Base-by-base conservation (phyloP, 2,797 vertebrate genomes). In the Characodon lateralis region DNA sequence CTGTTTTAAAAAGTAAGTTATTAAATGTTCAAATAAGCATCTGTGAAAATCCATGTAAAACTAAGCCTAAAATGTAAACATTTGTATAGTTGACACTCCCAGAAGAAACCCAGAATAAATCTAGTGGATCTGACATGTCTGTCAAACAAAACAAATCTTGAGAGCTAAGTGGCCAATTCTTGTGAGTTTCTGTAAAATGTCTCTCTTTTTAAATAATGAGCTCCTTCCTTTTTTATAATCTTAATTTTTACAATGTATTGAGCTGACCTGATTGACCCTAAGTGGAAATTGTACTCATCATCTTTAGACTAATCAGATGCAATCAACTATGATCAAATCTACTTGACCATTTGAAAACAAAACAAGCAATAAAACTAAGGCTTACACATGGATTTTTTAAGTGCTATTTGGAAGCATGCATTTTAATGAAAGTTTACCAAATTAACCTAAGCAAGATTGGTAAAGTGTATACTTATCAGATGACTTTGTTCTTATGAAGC, bases 191-290 rank as follows among this genome's bases (percentile, higher is more conserved):
- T 39, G 8, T 12, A 1, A 61, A 61, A 41, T 65, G 8, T 39
- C 9, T 68, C 39, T 68, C 55, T n/a, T 9, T 69, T 69, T 43
- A 69, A 46, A 46, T 43, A 69, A 69, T 69, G 66, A 69, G 10
- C 41, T 14, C 20, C 50, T 41, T 41, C 26, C 31, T 8, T 41
- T n/a, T 72, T 46, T 14, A 0, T n/a, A 1, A 24, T 72, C 3
- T 41, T 55, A 35, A 10, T 22, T 72, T 39, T 50, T 13, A 31
- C 10, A 50, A 26, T 39, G 28, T 66, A 48, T 24, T 74, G 46
- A 39, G 13, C 50, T 55, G 59, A 65, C 14, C 50, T 55, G 50
- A 68, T 76, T 69, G 69, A 43, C 14, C 16, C 24, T 53, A 14
- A 76, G 31, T 39, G 24, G 24, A 46, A 77, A 46, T 58, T 58